phyloP scores from a whole-genome alignment of 2,797 vertebrate genomes.

The Myotis pilosus region DNA sequence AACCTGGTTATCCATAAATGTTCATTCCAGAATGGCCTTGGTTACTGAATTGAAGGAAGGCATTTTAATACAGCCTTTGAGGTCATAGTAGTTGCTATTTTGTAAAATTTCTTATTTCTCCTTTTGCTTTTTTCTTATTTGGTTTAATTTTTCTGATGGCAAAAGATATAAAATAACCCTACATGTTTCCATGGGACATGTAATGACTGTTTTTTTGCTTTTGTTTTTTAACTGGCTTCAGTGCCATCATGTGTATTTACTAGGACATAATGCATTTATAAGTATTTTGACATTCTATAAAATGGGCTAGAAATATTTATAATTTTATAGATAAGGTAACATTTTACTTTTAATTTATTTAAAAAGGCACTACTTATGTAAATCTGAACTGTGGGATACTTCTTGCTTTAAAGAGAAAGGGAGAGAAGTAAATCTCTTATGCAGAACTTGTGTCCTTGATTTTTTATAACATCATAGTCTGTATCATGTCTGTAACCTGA shows the following conservation, averaged over 20 bases:
- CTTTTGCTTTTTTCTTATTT: constrained; percentile 36
- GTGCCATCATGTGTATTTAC: constrained; percentile 54
- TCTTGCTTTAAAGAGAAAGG: constrained; percentile 56
- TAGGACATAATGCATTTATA: constrained; percentile 63
- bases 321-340: constrained; percentile 77
- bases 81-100: constrained; percentile 41
- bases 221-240: constrained; percentile 64
- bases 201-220: constrained; percentile 60
- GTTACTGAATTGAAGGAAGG: constrained; percentile 63
- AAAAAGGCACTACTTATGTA: constrained; percentile 66
- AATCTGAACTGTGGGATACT: constrained; percentile 68
- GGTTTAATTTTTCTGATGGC: constrained; percentile 70
- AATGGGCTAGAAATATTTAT: constrained; percentile 80
- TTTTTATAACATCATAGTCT: constrained; percentile 58
- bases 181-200: constrained; percentile 54
- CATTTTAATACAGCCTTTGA: constrained; percentile 40
- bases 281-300: constrained; percentile 74
- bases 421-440: constrained; percentile 51
- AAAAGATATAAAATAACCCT: constrained; percentile 64
- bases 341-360: constrained; percentile 86
- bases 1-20: constrained; percentile 28
- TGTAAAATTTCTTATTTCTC: constrained; percentile 40
- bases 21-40: constrained; percentile 66
- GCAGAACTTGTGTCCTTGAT: constrained; percentile 35
- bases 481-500: constrained; percentile 50